Base-by-base conservation (phyloP, 92 coral and sea anemone genomes). In the Anthopleura xanthogrammica region DNA sequence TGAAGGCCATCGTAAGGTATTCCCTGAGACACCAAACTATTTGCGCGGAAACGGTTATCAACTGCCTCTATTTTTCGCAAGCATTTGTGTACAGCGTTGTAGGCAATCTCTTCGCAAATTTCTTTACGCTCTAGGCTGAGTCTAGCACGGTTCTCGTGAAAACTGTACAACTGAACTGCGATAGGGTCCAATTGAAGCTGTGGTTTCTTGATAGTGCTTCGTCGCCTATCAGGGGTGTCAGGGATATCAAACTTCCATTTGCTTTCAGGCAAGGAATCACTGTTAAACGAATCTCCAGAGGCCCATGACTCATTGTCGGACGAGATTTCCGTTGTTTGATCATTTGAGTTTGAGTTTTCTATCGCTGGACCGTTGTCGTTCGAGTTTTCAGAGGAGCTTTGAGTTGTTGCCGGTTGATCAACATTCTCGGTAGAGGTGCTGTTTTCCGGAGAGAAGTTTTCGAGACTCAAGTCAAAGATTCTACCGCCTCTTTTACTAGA, bases 91-190 rank as follows among this genome's bases (percentile, higher is more conserved):
- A 93, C 92, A 1, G 98, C 89, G 75, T 90, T 90, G 95, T 90
- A 95, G 22, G 99, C 99, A 41, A 97, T 94, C 82, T 97, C 97
- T 83, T 97, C 98, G 83, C 99, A 97, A 85, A 97, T 97, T 87
- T 90, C 99, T 83, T 97, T 97, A 39, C 99, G 92, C 74, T 97
- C 99, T 65, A 97, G 86, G 73, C 98, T 93, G 12, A 89, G 81
- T 55, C 99, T 75, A 84, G 95, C 99, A 77, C 98, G 99, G 76
- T 97, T 92, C 83, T 97, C 99, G 89, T 97, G 93, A 76, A 97
- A 97, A 58, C 92, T 94, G 84, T 94, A 92, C 70, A 97, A 87
- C 75, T 91, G 95, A 24, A 90, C 82, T 6, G 99, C 94, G 1
- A 97, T 88, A 8, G 99, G 98, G 65, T 97, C 99, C 29, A 94